Conservation (phyloP, 2,797 vertebrate genomes). For the Phrynocephalus forsythii region DNA sequence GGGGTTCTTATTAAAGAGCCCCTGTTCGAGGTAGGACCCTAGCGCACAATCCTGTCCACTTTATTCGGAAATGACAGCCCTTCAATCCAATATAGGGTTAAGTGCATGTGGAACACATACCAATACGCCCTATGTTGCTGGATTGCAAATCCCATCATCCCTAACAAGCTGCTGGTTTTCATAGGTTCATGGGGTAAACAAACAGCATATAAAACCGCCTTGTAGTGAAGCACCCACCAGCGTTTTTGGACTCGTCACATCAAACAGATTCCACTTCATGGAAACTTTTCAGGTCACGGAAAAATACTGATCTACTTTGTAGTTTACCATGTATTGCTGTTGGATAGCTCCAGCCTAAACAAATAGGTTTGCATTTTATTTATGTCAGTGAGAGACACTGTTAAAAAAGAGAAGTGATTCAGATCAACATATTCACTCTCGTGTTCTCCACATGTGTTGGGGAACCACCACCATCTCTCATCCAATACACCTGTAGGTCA, state of each 20-base stretch:
- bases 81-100: not conserved
- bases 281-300: constrained; percentile 7
- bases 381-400: not conserved
- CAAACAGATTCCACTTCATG: not conserved
- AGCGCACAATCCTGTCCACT: not conserved
- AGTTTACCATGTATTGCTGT: not conserved
- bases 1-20: not conserved
- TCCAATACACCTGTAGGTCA: not conserved
- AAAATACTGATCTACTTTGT: not conserved
- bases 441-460: too few species aligned
- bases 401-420: not conserved
- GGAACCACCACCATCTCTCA: too few species aligned
- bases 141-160: not conserved
- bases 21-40: too few species aligned
- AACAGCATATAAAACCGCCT: too few species aligned
- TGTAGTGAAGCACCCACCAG: too few species aligned
- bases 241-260: not conserved
- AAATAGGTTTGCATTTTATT: not conserved
- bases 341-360: not conserved
- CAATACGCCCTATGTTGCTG: not conserved
- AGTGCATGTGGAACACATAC: not conserved
- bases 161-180: not conserved
- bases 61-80: not conserved
- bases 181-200: too few species aligned
- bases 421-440: not conserved